Evolutionary conservation across 2,797 vertebrate genomes (phyloP), one percentile per base, ranked within the genome.

Genomic region (Microtus californicus): DNA sequence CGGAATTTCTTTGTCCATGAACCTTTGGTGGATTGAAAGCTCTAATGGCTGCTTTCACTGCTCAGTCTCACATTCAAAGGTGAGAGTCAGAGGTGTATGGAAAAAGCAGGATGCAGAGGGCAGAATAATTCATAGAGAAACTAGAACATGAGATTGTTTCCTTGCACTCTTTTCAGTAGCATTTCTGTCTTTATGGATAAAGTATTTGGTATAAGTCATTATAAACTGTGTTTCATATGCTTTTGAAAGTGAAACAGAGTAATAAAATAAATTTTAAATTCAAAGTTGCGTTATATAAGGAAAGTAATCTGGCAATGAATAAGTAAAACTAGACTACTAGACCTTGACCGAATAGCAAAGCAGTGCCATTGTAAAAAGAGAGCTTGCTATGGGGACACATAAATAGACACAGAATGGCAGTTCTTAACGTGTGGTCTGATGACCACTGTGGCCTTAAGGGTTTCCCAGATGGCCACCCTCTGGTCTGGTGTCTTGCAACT

Each of bases 391-490:
- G 69, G 79, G 21, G 17, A 48, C 19, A 1, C 71, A 87, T 73
- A 96, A 81, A 96, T 15, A 96, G 73, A 81, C n/a, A 83, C 12
- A 65, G 87, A 96, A 63, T 0, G 1, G 48, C 29, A 34, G 48
- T 73, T 89, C 69, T 90, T 86, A 69, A 74, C 61, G 10, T 82
- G 51, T 59, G 85, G 87, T 95, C 89, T 89, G 51, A 95, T 67
- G 85, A 92, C 29, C 37, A 25, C 61, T 54, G 67, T 63, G 34
- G 61, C 25, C 56, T 79, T 78, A 34, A 40, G 15, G 23, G 73
- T 74, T 48, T 67, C 93, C 86, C 89, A 93, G 93, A 89, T 97
- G 94, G 59, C 79, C 95, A 88, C 65, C 79, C 15, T 87, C 45
- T 34, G 31, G 23, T 43, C 29, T 74, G 56, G 12, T 71, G 2